Conservation (phyloP, 64 coral and sea anemone genomes). For the Montipora efflorescens region DNA sequence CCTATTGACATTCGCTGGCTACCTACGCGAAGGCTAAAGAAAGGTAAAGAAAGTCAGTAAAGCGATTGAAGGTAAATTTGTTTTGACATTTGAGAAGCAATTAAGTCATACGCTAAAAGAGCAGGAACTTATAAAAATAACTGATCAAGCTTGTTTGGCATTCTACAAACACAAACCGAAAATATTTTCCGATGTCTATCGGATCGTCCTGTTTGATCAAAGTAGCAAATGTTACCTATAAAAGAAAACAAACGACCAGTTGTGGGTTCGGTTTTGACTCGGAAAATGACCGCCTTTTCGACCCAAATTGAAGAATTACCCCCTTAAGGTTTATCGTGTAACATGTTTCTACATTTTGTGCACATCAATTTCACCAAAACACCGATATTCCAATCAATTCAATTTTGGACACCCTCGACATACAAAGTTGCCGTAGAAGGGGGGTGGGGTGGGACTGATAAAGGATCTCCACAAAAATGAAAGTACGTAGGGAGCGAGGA, state of each 20-base stretch:
- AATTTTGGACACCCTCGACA: too few relatives aligned
- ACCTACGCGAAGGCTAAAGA: conserved; percentile 6
- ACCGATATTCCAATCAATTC: too few relatives aligned
- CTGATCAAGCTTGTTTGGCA: background rate
- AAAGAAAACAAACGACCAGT: background rate
- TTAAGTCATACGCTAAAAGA: background rate
- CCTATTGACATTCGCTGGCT: background rate
- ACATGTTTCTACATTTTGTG: too few relatives aligned
- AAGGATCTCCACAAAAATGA: too few relatives aligned
- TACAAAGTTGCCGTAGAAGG: too few relatives aligned
- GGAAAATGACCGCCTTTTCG: background rate
- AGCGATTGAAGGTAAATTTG: background rate
- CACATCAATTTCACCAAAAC: too few relatives aligned
- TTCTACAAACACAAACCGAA: background rate
- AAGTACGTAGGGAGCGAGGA: too few relatives aligned
- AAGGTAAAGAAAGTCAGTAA: background rate
- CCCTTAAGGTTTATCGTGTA: too few relatives aligned
- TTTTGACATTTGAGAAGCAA: background rate
- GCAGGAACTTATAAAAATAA: background rate
- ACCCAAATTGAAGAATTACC: too few relatives aligned
- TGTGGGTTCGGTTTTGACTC: background rate
- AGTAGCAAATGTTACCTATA: background rate
- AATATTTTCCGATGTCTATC: background rate
- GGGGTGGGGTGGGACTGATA: too few relatives aligned
- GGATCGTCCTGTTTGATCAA: background rate